phyloP scores from a whole-genome alignment of 2,888 invertebrate genomes.

The Aelia acuminata region DNA sequence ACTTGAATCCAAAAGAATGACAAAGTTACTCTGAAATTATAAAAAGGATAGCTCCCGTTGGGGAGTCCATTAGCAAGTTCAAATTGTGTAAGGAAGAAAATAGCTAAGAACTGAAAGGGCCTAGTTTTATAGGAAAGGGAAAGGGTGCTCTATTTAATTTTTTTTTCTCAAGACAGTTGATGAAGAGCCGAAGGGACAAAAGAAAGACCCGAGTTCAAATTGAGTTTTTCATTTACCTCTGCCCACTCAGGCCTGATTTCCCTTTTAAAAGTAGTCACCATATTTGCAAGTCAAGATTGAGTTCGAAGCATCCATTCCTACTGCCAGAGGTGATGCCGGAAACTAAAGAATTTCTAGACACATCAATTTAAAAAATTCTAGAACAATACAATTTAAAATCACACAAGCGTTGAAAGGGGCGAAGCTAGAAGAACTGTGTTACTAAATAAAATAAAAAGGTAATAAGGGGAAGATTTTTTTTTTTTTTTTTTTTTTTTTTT shows the following conservation, averaged over 20 bases:
- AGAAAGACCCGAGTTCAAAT: slow-evolving; percentile 11
- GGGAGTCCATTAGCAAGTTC: slow-evolving; percentile 27
- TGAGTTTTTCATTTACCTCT: slow-evolving; percentile 53
- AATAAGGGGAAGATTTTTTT: too few relatives aligned
- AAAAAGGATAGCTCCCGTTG: background rate
- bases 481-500: too few relatives aligned
- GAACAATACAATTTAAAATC: too few relatives aligned
- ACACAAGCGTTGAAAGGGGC: too few relatives aligned
- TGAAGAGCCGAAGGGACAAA: slow-evolving; percentile 24
- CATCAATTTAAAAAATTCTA: background rate
- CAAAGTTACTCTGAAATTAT: slow-evolving; percentile 10
- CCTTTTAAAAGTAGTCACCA: slow-evolving; percentile 53
- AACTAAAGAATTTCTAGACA: background rate
- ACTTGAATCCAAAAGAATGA: background rate
- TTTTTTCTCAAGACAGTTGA: background rate
- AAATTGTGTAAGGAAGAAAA: slow-evolving; percentile 24
- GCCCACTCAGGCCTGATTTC: slow-evolving; percentile 43
- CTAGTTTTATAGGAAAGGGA: background rate
- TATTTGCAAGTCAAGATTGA: slow-evolving; percentile 49
- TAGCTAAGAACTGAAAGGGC: background rate
- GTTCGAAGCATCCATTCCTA: background rate
- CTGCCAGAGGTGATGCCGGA: background rate
- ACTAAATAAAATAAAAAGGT: too few relatives aligned
- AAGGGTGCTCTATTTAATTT: background rate
- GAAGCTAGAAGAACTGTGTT: too few relatives aligned